These are phyloP conservation scores for Connochaetes taurinus DNA, from an alignment of 2,113 vertebrate species.

Conservation along the genomic window DNA sequence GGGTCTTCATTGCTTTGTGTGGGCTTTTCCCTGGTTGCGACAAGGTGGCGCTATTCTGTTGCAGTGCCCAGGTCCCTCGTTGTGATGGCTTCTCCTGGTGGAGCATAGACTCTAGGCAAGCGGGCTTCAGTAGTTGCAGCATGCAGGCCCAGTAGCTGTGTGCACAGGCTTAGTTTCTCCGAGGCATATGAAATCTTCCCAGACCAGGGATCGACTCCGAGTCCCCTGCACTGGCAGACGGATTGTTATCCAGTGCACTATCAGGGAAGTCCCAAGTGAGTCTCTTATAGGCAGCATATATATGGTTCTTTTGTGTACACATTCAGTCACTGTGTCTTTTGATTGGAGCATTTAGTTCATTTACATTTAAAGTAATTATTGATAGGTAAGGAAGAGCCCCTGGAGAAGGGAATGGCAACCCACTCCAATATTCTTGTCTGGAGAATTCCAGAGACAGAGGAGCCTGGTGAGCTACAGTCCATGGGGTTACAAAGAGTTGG, in stretches of 20 bases:
- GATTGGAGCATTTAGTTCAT: not conserved
- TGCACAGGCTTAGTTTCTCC: not conserved
- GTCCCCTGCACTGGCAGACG: not conserved
- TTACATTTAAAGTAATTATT: not conserved
- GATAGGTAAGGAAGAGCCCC: not conserved
- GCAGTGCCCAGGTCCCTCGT: too few species aligned
- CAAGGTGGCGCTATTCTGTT: rapidly evolving
- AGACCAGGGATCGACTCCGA: not conserved
- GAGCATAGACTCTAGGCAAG: not conserved
- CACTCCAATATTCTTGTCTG: not conserved
- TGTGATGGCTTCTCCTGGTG: not conserved
- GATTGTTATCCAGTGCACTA: not conserved
- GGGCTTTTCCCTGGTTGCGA: not conserved
- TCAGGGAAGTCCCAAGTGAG: not conserved
- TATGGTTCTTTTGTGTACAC: not conserved
- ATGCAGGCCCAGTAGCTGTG: not conserved
- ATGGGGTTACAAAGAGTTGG: not conserved
- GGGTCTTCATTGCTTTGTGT: not conserved
- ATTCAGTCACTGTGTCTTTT: not conserved
- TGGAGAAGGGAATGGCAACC: not conserved
- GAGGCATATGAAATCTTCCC: not conserved
- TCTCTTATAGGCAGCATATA: not conserved
- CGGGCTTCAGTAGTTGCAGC: not conserved
- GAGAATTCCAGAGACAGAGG: not conserved
- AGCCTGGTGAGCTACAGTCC: not conserved